phyloP scores from a whole-genome alignment of 2,797 vertebrate species.

The Sebastes paucispinis region DNA sequence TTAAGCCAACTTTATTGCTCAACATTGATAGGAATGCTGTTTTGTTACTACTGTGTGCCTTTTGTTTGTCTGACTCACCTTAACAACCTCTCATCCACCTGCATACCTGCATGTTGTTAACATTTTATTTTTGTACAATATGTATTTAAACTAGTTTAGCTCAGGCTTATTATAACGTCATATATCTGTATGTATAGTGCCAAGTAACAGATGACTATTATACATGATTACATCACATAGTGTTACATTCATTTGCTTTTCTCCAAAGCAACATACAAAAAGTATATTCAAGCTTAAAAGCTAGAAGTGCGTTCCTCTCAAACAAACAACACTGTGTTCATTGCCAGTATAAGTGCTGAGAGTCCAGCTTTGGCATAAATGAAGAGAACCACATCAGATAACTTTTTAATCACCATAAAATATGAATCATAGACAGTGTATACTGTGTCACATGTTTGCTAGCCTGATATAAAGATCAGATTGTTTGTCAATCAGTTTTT shows the following conservation, averaged over 20 bases:
- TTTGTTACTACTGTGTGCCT: slow-evolving; percentile 46
- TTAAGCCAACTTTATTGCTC: not conserved
- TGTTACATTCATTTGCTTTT: not conserved
- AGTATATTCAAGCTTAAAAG: not conserved
- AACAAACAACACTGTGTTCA: no score
- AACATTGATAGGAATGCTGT: slow-evolving; percentile 34
- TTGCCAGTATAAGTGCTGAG: no score
- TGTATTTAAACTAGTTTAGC: not conserved
- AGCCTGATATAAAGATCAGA: not conserved
- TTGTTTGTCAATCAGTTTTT: not conserved
- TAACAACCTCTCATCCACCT: slow-evolving; percentile 60
- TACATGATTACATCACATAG: not conserved
- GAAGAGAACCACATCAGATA: no score
- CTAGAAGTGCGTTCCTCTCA: no score
- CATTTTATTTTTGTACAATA: not conserved
- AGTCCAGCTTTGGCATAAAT: no score
- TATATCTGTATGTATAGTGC: not conserved
- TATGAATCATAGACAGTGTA: not conserved
- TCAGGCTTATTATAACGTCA: not conserved
- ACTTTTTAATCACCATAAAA: no score
- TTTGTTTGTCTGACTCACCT: slow-evolving; percentile 51
- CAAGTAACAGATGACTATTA: not conserved
- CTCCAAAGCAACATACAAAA: not conserved
- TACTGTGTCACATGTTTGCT: not conserved
- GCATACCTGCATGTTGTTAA: slow-evolving; percentile 65